Evolutionary conservation across 2,797 vertebrate species (phyloP), one percentile per base, ranked within the genome.

Genomic region (Lophius americanus): DNA sequence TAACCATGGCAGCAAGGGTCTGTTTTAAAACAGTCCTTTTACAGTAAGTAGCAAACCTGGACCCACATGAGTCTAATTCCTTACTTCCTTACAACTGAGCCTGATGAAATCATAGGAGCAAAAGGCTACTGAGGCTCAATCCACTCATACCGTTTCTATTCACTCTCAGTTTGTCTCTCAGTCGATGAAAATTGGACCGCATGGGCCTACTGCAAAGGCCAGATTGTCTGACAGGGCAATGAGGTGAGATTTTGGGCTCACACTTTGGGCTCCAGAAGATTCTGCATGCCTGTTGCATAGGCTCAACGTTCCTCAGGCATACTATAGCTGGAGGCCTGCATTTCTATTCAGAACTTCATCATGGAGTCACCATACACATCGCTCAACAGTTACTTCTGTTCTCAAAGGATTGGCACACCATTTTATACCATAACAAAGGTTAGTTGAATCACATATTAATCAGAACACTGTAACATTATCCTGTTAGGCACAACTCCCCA

Each of bases 171-270:
- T 38, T 73, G 69, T 82, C 64, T 78, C 57, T 67, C 46, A 56
- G 65, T 79, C n/a, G 11, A 75, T 86, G 66, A 72, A 71, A 81
- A 79, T 55, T 37, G 32, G 75, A 44, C 73, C 49, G 58, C 33
- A 9, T 44, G 23, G 73, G 64, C 55, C 49, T 7, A 2, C 13
- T 66, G 64, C 81, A 57, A 70, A 66, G 65, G 67, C 77, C 75
- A 68, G 71, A 73, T 58, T 68, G 56, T 74, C 63, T 85, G 64
- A 82, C 79, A 75, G 79, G 85, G 60, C 82, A 83, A 84, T 78
- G 84, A 88, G 80, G 82, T 85, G 88, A 82, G 70, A 85, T 61
- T 75, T 75, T 82, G 75, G 83, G 77, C 73, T 81, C 78, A 71
- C 65, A 73, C 73, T 68, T 74, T 52, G 9, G 47, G n/a, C 76